Conservation (phyloP, 1,140 invertebrate species). For the Zaprionus lachaisei region DNA sequence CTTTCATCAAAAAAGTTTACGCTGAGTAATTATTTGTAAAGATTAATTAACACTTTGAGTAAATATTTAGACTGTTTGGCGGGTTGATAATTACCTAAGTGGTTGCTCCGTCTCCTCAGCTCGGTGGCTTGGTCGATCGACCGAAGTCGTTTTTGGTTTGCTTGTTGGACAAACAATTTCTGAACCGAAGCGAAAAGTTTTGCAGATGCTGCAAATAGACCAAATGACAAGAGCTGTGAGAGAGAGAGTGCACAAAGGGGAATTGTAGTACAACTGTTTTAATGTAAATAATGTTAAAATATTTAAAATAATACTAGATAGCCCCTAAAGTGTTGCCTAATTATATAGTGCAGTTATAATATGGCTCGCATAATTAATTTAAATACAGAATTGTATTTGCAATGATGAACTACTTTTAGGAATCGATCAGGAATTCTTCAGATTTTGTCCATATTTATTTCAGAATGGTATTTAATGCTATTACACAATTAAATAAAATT, state of each 20-base stretch:
- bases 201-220: not conserved
- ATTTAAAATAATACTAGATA: not conserved
- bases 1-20: constrained; percentile 80
- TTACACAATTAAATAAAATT: not conserved
- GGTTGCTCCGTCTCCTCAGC: constrained; percentile 12
- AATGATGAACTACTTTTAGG: no score
- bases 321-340: no score
- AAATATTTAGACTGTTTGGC: constrained; percentile 71
- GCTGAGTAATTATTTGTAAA: constrained; percentile 76
- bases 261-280: not conserved
- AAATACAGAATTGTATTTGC: no score
- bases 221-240: constrained; percentile 1
- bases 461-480: no score
- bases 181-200: constrained; percentile 4
- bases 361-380: no score
- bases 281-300: not conserved
- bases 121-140: not conserved
- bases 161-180: not conserved
- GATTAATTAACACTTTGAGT: constrained; percentile 83
- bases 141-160: not conserved
- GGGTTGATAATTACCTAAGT: constrained; percentile 69
- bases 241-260: not conserved
- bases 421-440: no score
- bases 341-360: no score
- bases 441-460: no score